Evolutionary conservation across 2,113 vertebrate species (phyloP).

Genomic region (Pteropus alecto): DNA sequence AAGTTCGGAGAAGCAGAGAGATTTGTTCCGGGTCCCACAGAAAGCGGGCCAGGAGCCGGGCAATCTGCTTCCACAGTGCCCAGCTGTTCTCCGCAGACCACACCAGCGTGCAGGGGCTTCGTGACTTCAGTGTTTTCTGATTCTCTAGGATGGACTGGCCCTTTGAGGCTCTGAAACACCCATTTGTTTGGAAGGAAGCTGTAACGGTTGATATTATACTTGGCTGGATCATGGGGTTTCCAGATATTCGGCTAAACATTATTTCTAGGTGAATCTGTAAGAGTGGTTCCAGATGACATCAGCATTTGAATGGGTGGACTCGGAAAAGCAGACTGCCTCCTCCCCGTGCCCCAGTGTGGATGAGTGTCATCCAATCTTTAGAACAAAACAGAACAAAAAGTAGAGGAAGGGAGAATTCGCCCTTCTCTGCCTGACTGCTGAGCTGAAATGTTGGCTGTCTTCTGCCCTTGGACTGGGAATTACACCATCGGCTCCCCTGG

Average conservation of each 20-base stretch:
- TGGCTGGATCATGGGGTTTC: neutral
- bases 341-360: neutral
- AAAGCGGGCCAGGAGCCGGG: neutral
- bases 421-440: neutral
- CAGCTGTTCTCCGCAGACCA: neutral
- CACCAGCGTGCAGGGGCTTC: neutral
- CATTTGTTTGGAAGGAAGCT: neutral
- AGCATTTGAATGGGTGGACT: neutral
- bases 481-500: neutral
- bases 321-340: neutral
- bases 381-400: neutral
- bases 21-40: neutral
- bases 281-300: neutral
- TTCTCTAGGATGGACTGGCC: neutral
- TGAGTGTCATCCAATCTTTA: accelerated
- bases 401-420: neutral
- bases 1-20: neutral
- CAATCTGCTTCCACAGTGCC: accelerated
- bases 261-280: neutral
- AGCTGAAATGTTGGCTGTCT: neutral
- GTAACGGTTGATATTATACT: neutral
- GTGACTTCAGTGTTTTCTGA: neutral
- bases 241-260: neutral
- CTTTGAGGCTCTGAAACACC: neutral
- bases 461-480: neutral